Evolutionary conservation across 2,113 vertebrate genomes (phyloP), one percentile per base, ranked within the genome.

Genomic region (Cyphomyrus plagiostoma): DNA sequence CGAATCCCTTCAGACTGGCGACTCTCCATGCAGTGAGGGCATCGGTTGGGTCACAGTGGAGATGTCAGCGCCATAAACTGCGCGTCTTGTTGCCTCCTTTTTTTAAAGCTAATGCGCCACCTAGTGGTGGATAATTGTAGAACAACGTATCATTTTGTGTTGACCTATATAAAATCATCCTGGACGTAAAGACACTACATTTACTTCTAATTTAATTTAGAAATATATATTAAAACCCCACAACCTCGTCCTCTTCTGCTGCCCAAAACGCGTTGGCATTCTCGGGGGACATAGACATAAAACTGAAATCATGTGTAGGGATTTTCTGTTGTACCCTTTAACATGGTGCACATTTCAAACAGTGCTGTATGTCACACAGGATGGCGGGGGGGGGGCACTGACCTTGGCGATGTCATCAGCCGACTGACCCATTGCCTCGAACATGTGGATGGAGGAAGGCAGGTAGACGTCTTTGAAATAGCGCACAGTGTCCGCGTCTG

Each of bases 391-490:
- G 83, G 88, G 49, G 7, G 89, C 91, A 6, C 94, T 92, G 93
- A 96, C 96, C 93, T 95, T 96, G 66, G 96, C 96, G 70, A 97
- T 95, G 90, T 96, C 95, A 1, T 96, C 96, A 42, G 96, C 95
- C 4, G 91, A 95, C 91, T 97, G 96, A 13, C 96, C 96, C 95
- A 97, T 94, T 90, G 96, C 96, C 92, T 95, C 93, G 88, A 97
- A 97, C 90, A 97, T 95, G 91, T 96, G 96, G 53, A 93, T 94
- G 56, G 96, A 96, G 2, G 96, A 96, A 0, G 96, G 96, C 89
- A 97, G 91, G 91, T 97, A 97, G 74, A 96, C 95, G 0, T 96
- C 96, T 92, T 96, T 96, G 90, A 96, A 97, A 92, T 96, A 96
- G 56, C 94, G 95, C 90, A 97, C 92, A 2, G 96, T 97, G 91